Base-by-base conservation (phyloP, 2,797 vertebrate species). In the Pogonophryne albipinna region DNA sequence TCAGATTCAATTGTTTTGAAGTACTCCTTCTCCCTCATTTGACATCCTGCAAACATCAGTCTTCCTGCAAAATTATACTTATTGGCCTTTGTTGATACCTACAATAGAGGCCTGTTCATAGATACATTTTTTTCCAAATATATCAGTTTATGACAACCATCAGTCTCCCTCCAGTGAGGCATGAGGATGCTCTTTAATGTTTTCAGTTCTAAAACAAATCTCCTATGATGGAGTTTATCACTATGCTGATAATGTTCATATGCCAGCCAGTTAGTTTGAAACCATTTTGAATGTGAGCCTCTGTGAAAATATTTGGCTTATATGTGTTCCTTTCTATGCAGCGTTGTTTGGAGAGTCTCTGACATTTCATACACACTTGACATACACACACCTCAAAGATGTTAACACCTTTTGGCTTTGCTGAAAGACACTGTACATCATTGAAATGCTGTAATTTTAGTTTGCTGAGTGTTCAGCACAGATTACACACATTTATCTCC, bases 191-290 rank as follows among this genome's bases (percentile, higher is more conserved):
- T 72, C 38, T 63, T 16, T 50, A 27, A 66, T 47, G 38, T 19
- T 16, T 64, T 69, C 50, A 45, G 62, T 52, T 72, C 47, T 57
- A 34, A 76, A 69, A 74, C 60, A 69, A 64, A 76, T 61, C 52
- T 73, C 58, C 20, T 42, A 2, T 44, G 56, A 67, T 58, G 46
- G 16, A 20, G 49, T 41, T 58, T 27, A 72, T 59, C 42, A 50
- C 23, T 23, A 11, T 62, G 46, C 57, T 0, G 23, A 45, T 51
- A 10, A 62, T 55, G 38, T 59, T 45, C n/a, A 20, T 34, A 16
- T 14, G 19, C 10, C 2, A 47, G 9, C 46, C 52, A 41, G 17
- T 3, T 15, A 38, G 20, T 23, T 13, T 38, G 34, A 38, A 9
- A 19, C 27, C 23, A 42, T 17, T 34, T 51, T 27, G 27, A 64